A percentile compares a stretch with the other conserved stretches of the same genome.
Conservation (phyloP, 1,140 invertebrate genomes). For the Pseudomyrmex sp. region DNA sequence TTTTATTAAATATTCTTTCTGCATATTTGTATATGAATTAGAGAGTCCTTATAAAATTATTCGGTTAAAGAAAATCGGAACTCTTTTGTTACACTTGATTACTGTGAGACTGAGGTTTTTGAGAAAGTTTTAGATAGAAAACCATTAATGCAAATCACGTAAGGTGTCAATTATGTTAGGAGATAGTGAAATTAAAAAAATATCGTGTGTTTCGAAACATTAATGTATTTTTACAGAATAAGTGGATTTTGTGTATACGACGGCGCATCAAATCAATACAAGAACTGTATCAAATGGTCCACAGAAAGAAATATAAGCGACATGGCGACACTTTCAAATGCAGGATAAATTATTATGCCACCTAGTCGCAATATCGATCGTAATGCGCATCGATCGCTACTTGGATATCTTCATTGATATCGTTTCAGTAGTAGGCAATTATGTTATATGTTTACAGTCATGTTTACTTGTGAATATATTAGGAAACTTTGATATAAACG, state of each 20-base stretch:
- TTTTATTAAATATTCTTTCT: conserved; percentile 5
- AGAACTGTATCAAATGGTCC: conserved; percentile 38
- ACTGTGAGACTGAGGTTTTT: neutral
- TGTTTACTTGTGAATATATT: conserved; percentile 1
- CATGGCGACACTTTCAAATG: conserved; percentile 1
- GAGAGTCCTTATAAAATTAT: too few relatives aligned
- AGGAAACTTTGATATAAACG: neutral
- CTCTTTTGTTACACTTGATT: neutral
- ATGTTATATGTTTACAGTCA: conserved; percentile 6
- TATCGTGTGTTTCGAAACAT: conserved; percentile 69
- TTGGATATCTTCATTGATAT: conserved; percentile 37
- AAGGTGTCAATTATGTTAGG: conserved; percentile 54
- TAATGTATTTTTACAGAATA: conserved; percentile 70
- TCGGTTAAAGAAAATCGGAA: neutral
- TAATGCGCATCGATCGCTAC: conserved; percentile 23
- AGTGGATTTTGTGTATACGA: conserved; percentile 49
- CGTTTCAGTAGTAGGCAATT: conserved; percentile 2
- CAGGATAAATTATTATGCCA: neutral
- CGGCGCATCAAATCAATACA: conserved; percentile 63
- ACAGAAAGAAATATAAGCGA: conserved; percentile 32
- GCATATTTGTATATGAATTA: neutral
- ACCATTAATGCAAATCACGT: conserved; percentile 4
- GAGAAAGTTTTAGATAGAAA: neutral
- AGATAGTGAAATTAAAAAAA: conserved; percentile 63
- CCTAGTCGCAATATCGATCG: conserved; percentile 18